These are phyloP conservation scores for Mactra quadrangularis DNA, from an alignment of 1,140 invertebrate genomes.

Conservation along the genomic window DNA sequence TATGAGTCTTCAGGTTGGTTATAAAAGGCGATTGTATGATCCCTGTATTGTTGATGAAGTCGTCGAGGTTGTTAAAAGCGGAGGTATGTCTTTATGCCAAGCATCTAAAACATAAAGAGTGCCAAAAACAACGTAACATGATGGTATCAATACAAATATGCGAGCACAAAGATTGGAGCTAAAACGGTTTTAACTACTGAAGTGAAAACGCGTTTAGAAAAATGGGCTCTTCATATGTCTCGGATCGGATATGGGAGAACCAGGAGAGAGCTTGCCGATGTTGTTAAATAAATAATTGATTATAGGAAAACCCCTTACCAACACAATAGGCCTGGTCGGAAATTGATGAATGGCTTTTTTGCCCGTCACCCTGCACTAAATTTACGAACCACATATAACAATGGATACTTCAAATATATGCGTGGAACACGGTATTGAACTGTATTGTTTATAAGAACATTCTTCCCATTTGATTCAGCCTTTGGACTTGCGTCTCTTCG, in stretches of 20 bases:
- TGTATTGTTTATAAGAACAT: constrained; percentile 26
- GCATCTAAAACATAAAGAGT: constrained; percentile 2
- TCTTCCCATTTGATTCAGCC: constrained; percentile 1
- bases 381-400: constrained; percentile 28
- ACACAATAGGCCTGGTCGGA: constrained; percentile 11
- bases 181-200: not conserved
- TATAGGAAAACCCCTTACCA: not conserved
- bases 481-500: constrained; percentile 18
- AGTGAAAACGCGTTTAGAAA: constrained; percentile 21
- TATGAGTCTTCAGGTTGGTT: constrained; percentile 25
- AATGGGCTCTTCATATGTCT: constrained; percentile 23
- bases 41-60: constrained; percentile 5
- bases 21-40: constrained; percentile 13
- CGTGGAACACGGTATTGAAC: constrained; percentile 15
- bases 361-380: constrained; percentile 6
- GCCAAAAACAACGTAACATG: constrained; percentile 25
- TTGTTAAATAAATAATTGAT: constrained; percentile 22
- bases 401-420: constrained; percentile 13
- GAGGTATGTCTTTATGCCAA: constrained; percentile 13
- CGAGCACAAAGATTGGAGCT: not conserved
- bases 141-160: constrained; percentile 24
- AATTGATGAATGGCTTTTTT: constrained; percentile 43
- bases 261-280: constrained; percentile 7
- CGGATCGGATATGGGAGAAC: constrained; percentile 26
- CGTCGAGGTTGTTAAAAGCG: constrained; percentile 19